These are phyloP conservation scores for Notothenia coriiceps DNA, from an alignment of 2,113 vertebrate species.

Conservation along the genomic window DNA sequence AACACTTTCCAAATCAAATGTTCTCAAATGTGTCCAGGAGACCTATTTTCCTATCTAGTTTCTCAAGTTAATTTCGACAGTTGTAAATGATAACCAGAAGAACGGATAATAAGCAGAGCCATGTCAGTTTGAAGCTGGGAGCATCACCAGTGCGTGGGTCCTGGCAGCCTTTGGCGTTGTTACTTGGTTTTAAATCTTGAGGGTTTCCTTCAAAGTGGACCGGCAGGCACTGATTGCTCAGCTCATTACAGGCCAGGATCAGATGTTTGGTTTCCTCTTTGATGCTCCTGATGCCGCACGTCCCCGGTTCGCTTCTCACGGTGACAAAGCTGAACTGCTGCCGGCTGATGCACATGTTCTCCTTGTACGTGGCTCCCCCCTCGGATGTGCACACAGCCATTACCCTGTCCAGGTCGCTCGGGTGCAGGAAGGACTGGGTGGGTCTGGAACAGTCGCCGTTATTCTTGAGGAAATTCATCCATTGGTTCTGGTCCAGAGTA, in stretches of 20 bases:
- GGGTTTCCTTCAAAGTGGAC: constrained; percentile 85
- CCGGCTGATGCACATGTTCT: constrained; percentile 84
- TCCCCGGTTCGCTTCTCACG: constrained; percentile 61
- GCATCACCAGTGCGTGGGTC: background rate
- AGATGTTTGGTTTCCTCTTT: constrained; percentile 76
- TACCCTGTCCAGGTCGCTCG: constrained; percentile 66
- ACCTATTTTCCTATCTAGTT: background rate
- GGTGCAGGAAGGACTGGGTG: constrained; percentile 83
- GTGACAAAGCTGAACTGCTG: constrained; percentile 79
- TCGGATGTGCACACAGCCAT: constrained; percentile 70
- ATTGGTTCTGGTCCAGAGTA: constrained; percentile 57
- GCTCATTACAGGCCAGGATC: constrained; percentile 81
- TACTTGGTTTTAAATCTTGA: constrained; percentile 15
- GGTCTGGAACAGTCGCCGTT: constrained; percentile 75
- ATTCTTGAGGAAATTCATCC: constrained; percentile 69
- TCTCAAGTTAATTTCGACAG: background rate
- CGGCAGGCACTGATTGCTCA: constrained; percentile 76
- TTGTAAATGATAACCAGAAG: constrained; percentile 3
- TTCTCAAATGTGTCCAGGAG: background rate
- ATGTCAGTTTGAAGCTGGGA: constrained; percentile 1
- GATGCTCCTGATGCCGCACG: constrained; percentile 75
- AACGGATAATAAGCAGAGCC: constrained; percentile 44
- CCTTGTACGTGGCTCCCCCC: constrained; percentile 69
- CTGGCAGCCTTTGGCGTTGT: constrained; percentile 74
- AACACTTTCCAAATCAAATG: background rate